A percentile compares a stretch with the other conserved stretches of the same genome.
Evolutionary conservation across 2,797 vertebrate genomes (phyloP).

Genomic region (Gallinago nigripennis): DNA sequence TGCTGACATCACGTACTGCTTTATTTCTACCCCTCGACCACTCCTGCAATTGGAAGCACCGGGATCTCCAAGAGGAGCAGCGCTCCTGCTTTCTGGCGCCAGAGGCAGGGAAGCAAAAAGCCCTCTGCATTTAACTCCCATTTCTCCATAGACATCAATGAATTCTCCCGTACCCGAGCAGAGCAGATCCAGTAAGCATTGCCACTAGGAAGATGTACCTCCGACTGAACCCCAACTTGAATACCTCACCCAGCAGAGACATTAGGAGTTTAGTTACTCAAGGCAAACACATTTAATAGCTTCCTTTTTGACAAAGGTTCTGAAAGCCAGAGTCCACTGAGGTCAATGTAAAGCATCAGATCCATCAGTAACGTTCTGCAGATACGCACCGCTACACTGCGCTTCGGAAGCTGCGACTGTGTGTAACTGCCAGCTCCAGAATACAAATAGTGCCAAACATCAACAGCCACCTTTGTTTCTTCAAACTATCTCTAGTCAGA

Average conservation of each 20-base stretch:
- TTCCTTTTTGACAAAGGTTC: background rate
- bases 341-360: background rate
- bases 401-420: background rate
- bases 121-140: background rate
- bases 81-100: background rate
- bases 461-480: background rate
- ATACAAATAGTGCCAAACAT: background rate
- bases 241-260: background rate
- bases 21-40: background rate
- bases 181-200: background rate
- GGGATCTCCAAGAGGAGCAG: background rate
- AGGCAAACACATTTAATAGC: background rate
- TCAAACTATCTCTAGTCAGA: background rate
- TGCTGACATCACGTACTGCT: background rate
- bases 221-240: background rate
- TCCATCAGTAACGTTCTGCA: background rate
- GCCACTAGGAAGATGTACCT: background rate
- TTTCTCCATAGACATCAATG: background rate
- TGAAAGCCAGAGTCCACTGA: background rate
- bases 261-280: background rate
- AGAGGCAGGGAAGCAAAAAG: background rate
- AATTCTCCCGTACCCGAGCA: background rate
- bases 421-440: background rate
- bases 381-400: background rate
- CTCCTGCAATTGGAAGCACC: background rate